phyloP scores from a whole-genome alignment of 2,888 invertebrate genomes.

The Mesochorus sp. region DNA sequence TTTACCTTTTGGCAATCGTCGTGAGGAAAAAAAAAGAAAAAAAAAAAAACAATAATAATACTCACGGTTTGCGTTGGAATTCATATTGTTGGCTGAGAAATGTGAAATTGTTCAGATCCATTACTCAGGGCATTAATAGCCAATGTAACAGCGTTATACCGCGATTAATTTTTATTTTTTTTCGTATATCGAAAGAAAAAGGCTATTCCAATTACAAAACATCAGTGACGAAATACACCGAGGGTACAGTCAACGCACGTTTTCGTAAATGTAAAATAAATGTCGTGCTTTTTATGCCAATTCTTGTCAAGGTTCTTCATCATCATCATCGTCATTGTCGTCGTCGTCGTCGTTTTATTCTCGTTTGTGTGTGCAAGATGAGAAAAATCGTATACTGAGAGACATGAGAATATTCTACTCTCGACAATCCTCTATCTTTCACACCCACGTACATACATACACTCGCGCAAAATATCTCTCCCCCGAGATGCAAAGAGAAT shows the following conservation, averaged over 20 bases:
- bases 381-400: background rate
- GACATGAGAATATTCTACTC: slow-evolving; percentile 14
- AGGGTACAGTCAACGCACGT: slow-evolving; percentile 49
- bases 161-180: slow-evolving; percentile 24
- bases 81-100: slow-evolving; percentile 71
- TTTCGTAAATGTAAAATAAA: slow-evolving; percentile 47
- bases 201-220: no score
- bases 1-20: slow-evolving; percentile 27
- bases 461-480: slow-evolving; percentile 10
- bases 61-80: slow-evolving; percentile 74
- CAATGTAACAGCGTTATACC: slow-evolving; percentile 41
- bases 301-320: slow-evolving; percentile 54
- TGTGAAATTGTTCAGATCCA: slow-evolving; percentile 73
- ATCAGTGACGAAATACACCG: slow-evolving; percentile 29
- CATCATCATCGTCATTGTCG: no score
- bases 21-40: no score
- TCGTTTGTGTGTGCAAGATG: background rate
- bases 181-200: no score
- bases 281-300: slow-evolving; percentile 50
- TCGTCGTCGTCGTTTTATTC: no score
- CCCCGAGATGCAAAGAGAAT: slow-evolving; percentile 9
- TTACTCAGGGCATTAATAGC: slow-evolving; percentile 70
- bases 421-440: background rate
- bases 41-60: slow-evolving; percentile 40
- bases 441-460: no score